These are phyloP conservation scores for Xanthostigma xanthostigma DNA, from an alignment of 2,888 invertebrate genomes.

Conservation along the genomic window DNA sequence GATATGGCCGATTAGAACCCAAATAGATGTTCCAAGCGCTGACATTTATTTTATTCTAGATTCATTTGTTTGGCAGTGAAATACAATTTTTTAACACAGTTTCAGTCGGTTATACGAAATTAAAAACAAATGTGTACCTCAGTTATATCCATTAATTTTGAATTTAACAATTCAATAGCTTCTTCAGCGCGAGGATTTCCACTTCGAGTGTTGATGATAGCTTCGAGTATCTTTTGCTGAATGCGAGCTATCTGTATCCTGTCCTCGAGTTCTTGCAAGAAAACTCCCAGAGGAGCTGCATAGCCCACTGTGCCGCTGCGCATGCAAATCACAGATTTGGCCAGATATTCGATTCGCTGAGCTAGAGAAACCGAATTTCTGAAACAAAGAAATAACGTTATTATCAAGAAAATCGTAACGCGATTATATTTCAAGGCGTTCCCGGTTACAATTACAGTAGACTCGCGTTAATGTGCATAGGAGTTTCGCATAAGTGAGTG, in stretches of 20 bases:
- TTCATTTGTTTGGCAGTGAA: not conserved
- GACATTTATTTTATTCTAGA: no score
- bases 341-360: slow-evolving; percentile 79
- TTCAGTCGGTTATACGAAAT: not conserved
- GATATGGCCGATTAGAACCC: no score
- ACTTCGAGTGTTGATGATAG: slow-evolving; percentile 37
- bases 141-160: slow-evolving; percentile 72
- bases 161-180: slow-evolving; percentile 59
- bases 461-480: no score
- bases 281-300: slow-evolving; percentile 56
- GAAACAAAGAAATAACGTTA: slow-evolving; percentile 15
- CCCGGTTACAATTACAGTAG: no score
- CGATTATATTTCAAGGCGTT: no score
- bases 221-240: slow-evolving; percentile 55
- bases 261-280: slow-evolving; percentile 81
- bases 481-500: no score
- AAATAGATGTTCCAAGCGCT: no score
- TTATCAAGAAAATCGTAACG: no score
- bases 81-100: not conserved
- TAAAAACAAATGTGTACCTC: slow-evolving; percentile 37
- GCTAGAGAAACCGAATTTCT: slow-evolving; percentile 60
- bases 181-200: slow-evolving; percentile 28
- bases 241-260: slow-evolving; percentile 83
- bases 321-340: slow-evolving; percentile 89
- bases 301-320: slow-evolving; percentile 69